Percentiles rank a stretch among this genome's conserved stretches.
Conservation (phyloP, 2,888 invertebrate genomes). For the Brachyopa scutellaris region DNA sequence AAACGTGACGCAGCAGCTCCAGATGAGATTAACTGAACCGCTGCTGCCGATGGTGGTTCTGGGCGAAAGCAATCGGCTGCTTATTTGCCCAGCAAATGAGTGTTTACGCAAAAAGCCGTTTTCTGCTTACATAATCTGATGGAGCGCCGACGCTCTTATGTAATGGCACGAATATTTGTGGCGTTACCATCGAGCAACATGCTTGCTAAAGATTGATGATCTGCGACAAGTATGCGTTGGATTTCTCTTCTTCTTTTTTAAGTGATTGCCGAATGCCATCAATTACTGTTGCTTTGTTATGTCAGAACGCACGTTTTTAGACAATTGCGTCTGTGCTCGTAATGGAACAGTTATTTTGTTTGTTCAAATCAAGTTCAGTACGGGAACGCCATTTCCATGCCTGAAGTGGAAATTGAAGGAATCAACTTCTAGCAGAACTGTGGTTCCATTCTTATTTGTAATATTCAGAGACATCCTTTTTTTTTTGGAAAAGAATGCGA, state of each 20-base stretch:
- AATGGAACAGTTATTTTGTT: neutral
- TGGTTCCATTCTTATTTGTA: neutral
- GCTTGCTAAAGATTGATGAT: constrained; percentile 52
- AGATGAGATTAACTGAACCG: constrained; percentile 42
- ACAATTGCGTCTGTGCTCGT: neutral
- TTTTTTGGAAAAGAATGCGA: constrained; percentile 5
- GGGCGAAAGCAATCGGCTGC: constrained; percentile 27
- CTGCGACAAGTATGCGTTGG: constrained; percentile 17
- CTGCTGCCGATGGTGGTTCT: constrained; percentile 5
- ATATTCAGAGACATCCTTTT: constrained; percentile 29
- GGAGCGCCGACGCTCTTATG: constrained; percentile 37
- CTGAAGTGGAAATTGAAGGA: neutral
- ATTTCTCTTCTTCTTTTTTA: constrained; percentile 1
- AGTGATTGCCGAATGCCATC: constrained; percentile 35
- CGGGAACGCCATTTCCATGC: no score
- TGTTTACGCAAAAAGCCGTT: constrained; percentile 39
- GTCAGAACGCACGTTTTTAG: neutral
- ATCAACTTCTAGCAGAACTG: neutral
- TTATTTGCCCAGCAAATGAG: constrained; percentile 53
- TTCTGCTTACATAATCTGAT: constrained; percentile 37
- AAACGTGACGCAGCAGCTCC: constrained; percentile 60
- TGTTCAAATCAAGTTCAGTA: neutral
- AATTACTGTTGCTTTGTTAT: constrained; percentile 12
- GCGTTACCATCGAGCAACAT: constrained; percentile 32
- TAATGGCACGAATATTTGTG: constrained; percentile 51